These are phyloP conservation scores for Arrhamphus sclerolepis DNA, from an alignment of 2,797 vertebrate genomes.

Conservation along the genomic window DNA sequence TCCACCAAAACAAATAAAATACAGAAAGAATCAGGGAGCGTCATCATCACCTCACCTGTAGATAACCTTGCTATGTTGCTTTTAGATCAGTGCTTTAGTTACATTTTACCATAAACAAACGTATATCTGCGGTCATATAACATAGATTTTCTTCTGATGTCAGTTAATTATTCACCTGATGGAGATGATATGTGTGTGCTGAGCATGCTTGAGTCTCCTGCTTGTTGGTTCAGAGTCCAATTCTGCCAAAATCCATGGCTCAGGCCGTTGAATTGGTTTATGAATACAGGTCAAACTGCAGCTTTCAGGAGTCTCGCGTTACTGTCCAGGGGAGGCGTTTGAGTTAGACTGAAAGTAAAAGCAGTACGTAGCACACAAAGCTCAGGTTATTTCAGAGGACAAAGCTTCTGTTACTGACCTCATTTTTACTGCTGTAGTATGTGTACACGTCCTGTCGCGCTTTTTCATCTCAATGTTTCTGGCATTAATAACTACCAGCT, in stretches of 20 bases:
- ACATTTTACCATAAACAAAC: slow-evolving; percentile 13
- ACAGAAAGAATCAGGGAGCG: not conserved
- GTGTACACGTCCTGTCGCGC: slow-evolving; percentile 30
- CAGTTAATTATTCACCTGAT: slow-evolving; percentile 57
- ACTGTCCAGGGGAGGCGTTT: not conserved
- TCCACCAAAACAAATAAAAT: slow-evolving; percentile 8
- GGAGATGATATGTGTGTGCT: slow-evolving; percentile 6
- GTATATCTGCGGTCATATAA: slow-evolving; percentile 10
- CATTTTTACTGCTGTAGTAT: slow-evolving; percentile 8
- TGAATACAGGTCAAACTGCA: slow-evolving; percentile 24
- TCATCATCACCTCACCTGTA: slow-evolving; percentile 6
- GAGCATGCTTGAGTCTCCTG: not conserved
- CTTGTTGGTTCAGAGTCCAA: slow-evolving; percentile 65
- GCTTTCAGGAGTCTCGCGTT: not conserved
- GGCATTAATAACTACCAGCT: slow-evolving; percentile 52
- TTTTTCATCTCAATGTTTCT: slow-evolving; percentile 9
- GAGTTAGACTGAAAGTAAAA: not conserved
- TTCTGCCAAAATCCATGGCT: slow-evolving; percentile 37
- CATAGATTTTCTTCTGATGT: slow-evolving; percentile 5
- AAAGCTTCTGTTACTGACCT: slow-evolving; percentile 22
- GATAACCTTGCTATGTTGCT: slow-evolving; percentile 18
- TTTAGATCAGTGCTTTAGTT: slow-evolving; percentile 34
- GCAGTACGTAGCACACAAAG: slow-evolving; percentile 4
- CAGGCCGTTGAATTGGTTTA: slow-evolving; percentile 32
- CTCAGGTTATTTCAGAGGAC: slow-evolving; percentile 7